Conservation (phyloP, 2,113 vertebrate species). For the Gnathonemus echidnorhynchus region DNA sequence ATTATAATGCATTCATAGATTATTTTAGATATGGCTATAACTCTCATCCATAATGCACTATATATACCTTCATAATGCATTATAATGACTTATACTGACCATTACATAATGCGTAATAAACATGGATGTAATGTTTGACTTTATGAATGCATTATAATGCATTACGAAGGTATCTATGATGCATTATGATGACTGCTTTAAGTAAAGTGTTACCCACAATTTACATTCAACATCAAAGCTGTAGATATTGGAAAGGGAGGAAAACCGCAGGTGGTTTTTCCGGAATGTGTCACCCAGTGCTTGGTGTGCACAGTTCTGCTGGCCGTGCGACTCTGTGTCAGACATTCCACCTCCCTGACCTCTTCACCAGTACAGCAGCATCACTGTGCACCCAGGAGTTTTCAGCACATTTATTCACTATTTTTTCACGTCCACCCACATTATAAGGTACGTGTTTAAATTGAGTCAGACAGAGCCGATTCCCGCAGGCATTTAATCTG, state of each 20-base stretch:
- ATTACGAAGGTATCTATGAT: background rate
- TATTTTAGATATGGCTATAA: background rate
- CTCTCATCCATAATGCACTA: background rate
- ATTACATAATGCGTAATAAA: background rate
- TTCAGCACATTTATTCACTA: background rate
- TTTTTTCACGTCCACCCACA: background rate
- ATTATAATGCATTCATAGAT: background rate
- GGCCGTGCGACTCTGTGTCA: background rate
- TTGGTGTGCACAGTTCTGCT: background rate
- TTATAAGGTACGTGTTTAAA: background rate
- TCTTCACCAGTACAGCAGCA: background rate
- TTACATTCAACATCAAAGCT: background rate
- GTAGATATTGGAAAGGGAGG: background rate
- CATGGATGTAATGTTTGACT: background rate
- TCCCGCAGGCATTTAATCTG: background rate
- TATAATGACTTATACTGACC: background rate
- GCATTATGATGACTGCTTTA: background rate
- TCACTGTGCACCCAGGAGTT: background rate
- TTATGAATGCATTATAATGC: background rate
- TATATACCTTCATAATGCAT: background rate
- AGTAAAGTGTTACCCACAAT: background rate
- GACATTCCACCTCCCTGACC: background rate
- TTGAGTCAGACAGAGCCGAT: background rate
- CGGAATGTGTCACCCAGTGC: background rate
- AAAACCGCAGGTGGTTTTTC: background rate